phyloP scores from a whole-genome alignment of 2,797 vertebrate species.

The Cyprinella venusta region DNA sequence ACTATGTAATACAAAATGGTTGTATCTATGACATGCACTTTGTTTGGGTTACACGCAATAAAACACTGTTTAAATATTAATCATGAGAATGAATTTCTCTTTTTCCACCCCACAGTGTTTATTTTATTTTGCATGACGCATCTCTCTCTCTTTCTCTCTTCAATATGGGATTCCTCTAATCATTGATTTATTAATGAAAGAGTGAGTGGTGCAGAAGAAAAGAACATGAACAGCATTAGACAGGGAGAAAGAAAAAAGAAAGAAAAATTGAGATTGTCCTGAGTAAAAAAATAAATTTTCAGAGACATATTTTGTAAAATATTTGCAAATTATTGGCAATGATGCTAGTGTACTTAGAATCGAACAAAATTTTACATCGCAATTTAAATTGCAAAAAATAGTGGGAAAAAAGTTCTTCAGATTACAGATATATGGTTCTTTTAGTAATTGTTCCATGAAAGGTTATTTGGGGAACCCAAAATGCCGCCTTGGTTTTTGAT shows the following conservation, averaged over 20 bases:
- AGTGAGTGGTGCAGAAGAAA: background rate
- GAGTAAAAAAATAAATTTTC: no score
- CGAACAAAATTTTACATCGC: background rate
- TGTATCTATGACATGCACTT: conserved; percentile 19
- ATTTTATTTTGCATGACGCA: conserved; percentile 18
- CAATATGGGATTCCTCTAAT: conserved; percentile 8
- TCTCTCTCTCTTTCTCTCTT: background rate
- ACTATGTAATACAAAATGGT: background rate
- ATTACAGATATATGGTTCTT: background rate
- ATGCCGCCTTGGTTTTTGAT: no score
- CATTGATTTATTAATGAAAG: conserved; percentile 22
- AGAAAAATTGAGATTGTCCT: background rate
- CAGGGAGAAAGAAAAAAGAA: background rate
- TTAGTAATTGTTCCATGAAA: background rate
- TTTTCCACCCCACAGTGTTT: background rate
- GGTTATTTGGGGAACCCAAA: background rate
- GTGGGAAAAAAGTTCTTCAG: background rate
- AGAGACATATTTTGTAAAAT: background rate
- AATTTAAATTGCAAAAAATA: background rate
- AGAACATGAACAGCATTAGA: background rate
- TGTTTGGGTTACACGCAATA: background rate
- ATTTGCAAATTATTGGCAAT: background rate
- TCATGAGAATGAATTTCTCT: background rate
- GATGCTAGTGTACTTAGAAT: background rate
- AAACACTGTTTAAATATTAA: conserved; percentile 6